Evolutionary conservation across 2,113 vertebrate genomes (phyloP).

Genomic region (Hemiscyllium ocellatum): DNA sequence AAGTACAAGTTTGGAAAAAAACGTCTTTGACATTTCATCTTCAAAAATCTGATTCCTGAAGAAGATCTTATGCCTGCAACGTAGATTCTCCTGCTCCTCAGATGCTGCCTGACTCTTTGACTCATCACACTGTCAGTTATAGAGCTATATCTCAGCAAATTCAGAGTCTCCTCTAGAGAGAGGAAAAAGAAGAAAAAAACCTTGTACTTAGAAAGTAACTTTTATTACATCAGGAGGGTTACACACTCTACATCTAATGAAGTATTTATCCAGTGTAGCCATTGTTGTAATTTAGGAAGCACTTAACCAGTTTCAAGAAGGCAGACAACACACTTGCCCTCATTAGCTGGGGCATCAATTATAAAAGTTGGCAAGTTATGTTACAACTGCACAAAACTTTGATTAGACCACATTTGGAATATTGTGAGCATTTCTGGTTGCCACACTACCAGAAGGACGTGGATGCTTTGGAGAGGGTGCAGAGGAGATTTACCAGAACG

Average conservation of each 20-base stretch:
- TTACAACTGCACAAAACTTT: no score
- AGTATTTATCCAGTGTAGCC: neutral
- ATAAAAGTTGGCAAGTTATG: no score
- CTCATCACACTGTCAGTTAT: neutral
- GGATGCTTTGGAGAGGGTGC: no score
- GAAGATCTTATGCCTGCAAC: no score
- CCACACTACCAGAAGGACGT: no score
- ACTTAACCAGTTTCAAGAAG: neutral
- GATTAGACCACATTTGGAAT: no score
- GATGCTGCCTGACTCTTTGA: no score
- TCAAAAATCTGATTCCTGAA: neutral
- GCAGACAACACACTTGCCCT: no score
- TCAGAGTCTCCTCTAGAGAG: neutral
- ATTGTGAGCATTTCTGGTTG: no score
- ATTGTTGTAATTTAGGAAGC: neutral
- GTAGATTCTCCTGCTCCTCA: no score
- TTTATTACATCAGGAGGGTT: neutral
- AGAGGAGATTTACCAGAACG: no score
- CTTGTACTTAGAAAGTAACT: neutral
- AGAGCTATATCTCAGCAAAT: neutral
- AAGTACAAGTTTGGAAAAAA: neutral
- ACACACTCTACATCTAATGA: neutral
- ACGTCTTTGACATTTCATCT: neutral
- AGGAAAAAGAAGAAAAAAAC: neutral
- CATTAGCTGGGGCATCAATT: no score